Evolutionary conservation across 1,140 invertebrate species (phyloP).

Genomic region (Drosophila jambulina): DNA sequence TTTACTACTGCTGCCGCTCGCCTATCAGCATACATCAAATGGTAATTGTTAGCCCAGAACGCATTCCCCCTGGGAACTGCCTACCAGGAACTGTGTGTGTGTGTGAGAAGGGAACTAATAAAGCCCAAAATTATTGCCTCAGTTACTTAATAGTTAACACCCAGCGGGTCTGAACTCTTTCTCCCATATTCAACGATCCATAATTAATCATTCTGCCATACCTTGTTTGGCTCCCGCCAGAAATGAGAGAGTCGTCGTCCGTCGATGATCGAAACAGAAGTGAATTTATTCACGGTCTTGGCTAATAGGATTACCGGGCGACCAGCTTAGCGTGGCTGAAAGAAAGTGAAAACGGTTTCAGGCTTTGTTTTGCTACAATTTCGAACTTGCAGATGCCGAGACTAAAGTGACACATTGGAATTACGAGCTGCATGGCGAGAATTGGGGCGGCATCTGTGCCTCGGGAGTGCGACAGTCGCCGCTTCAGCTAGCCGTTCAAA

Average conservation of each 20-base stretch:
- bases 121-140: neutral
- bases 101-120: neutral
- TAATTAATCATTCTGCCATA: conserved; percentile 48
- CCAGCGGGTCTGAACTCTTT: conserved; percentile 21
- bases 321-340: conserved; percentile 18
- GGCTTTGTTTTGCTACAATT: conserved; percentile 22
- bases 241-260: conserved; percentile 38
- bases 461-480: conserved; percentile 55
- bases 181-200: conserved; percentile 2
- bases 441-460: conserved; percentile 41
- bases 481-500: conserved; percentile 38
- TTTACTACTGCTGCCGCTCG: conserved; percentile 63
- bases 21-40: conserved; percentile 53
- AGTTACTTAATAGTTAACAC: conserved; percentile 30
- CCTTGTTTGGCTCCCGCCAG: conserved; percentile 23
- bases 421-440: conserved; percentile 34
- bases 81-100: neutral
- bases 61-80: neutral
- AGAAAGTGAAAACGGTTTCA: conserved; percentile 47
- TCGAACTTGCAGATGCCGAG: conserved; percentile 39
- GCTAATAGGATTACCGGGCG: conserved; percentile 51
- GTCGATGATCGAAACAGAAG: conserved; percentile 35
- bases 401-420: conserved; percentile 36
- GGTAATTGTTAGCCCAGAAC: conserved; percentile 54
- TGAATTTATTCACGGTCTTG: conserved; percentile 41